Base-by-base conservation (phyloP, 2,797 vertebrate genomes). In the Betta splendens region DNA sequence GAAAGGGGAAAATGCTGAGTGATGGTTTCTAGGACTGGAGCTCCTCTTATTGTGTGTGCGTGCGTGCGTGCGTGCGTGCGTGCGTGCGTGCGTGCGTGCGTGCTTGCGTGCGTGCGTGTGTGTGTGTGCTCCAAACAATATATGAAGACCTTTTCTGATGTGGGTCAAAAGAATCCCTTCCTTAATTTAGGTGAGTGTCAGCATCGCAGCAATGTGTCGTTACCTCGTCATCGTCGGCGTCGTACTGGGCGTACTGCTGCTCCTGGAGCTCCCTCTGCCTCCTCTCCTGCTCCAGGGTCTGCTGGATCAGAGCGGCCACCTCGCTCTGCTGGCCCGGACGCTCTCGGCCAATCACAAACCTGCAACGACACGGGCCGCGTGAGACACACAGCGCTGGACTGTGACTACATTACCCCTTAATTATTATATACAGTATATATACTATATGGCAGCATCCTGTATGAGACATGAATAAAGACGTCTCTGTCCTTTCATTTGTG, bases 301-400 rank as follows among this genome's bases (percentile, higher is more conserved):
- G 98, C 79, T 97, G 98, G 76, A 99, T 99, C 80, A 99, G 85
- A 20, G 96, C 94, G 1, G 97, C 96, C 75, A 99, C 98, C 81
- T 99, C 98, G 6, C 97, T 99, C 83, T 96, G 93, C 92, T 99
- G 97, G 42, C 97, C 98, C 0, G 98, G 96, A n/a, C 94, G 96
- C 86, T 99, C 98, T 69, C 98, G 93, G 20, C 98, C 98, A 83
- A 99, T 98, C 80, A 97, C 85, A 78, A 99, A 98, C 84, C 98
- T 99, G 89, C 49, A 80, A 47, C 5, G 7, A 75, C 38, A 74
- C 0, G 8, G 35, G 11, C 8, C 4, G 32, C 46, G 64, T 22
- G 0, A 9, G 29, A 59, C 22, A 67, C 0, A 20, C 7, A 26
- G 4, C 16, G 11, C 35, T 15, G 48, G 25, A 23, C 15, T 9